Percentiles rank a stretch among this genome's conserved stretches.
These are phyloP conservation scores for Spodoptera littoralis DNA, from an alignment of 2,888 invertebrate genomes.

Conservation along the genomic window DNA sequence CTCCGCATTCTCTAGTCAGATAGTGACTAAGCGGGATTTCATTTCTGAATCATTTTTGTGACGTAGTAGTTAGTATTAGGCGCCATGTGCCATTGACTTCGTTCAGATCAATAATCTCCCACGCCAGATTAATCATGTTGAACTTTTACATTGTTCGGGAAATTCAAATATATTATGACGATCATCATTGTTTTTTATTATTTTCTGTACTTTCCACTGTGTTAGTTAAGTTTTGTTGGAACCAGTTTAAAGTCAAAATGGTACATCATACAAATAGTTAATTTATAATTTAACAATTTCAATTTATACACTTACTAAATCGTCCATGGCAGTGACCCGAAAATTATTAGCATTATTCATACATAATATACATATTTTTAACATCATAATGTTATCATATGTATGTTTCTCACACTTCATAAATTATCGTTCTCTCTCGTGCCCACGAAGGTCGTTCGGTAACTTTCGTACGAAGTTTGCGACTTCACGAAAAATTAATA, in stretches of 20 bases:
- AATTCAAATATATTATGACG: no score
- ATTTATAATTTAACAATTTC: no score
- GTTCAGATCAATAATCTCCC: constrained; percentile 21
- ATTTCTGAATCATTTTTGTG: constrained; percentile 43
- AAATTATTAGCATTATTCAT: no score
- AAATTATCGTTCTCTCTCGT: background rate
- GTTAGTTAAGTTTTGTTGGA: no score
- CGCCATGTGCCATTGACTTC: background rate
- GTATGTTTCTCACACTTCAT: constrained; percentile 23
- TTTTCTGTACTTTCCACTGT: no score
- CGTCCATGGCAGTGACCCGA: no score
- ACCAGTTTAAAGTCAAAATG: no score
- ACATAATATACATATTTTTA: no score
- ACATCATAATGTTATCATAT: background rate
- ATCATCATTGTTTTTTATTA: no score
- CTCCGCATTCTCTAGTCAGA: constrained; percentile 22
- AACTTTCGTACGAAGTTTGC: constrained; percentile 24
- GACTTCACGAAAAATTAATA: constrained; percentile 23
- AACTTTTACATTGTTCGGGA: background rate
- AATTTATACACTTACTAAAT: no score
- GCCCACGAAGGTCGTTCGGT: constrained; percentile 17
- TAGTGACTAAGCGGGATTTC: constrained; percentile 45
- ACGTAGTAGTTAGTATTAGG: constrained; percentile 24
- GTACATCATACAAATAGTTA: no score
- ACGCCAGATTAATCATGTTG: constrained; percentile 34